These are phyloP conservation scores for Aix galericulata DNA, from an alignment of 2,113 vertebrate genomes.

Conservation along the genomic window DNA sequence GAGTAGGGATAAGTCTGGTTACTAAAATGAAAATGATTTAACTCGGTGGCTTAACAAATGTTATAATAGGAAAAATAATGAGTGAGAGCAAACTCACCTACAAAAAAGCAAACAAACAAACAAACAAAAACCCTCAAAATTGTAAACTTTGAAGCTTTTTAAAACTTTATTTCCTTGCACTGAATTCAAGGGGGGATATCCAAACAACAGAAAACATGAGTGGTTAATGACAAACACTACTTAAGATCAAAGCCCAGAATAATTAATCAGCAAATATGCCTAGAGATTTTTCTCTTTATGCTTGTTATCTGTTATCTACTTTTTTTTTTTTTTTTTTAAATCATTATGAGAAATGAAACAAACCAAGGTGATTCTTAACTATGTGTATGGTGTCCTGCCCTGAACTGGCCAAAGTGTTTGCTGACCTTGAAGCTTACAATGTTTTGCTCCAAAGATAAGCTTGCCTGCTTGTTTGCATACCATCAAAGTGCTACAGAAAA, in stretches of 20 bases:
- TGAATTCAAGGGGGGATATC: neutral
- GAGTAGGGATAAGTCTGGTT: neutral
- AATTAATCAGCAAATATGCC: neutral
- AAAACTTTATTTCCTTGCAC: constrained; percentile 12
- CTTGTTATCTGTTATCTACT: neutral
- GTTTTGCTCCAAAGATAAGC: neutral
- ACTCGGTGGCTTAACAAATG: neutral
- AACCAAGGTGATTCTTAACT: neutral
- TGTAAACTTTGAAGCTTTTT: neutral
- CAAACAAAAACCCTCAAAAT: neutral
- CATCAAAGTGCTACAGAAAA: neutral
- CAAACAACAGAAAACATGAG: neutral
- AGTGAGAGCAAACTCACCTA: neutral
- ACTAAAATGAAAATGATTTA: neutral
- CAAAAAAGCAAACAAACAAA: neutral
- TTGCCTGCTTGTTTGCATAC: neutral
- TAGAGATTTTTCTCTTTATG: neutral
- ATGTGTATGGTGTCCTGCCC: neutral
- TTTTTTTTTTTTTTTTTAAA: too few relatives aligned
- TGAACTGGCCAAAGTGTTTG: neutral
- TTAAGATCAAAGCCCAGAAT: constrained; percentile 1
- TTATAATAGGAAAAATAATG: neutral
- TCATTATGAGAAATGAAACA: neutral
- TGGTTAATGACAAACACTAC: neutral
- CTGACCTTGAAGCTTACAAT: neutral